Base-by-base conservation (phyloP, 2,113 vertebrate genomes). In the Riparia riparia region DNA sequence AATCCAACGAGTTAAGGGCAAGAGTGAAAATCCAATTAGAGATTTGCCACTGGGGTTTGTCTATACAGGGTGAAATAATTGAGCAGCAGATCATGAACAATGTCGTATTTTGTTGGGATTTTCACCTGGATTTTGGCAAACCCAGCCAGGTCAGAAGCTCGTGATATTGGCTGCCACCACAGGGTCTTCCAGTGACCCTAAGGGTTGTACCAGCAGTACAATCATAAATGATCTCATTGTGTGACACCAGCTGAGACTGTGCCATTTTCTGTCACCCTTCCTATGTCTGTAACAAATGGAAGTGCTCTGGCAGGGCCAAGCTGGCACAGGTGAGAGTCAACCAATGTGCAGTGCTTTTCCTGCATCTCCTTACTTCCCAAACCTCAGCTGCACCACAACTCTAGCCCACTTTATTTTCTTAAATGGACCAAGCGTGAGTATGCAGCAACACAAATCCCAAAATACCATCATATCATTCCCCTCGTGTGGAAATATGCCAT, bases 111-210 rank as follows among this genome's bases (percentile, higher is more conserved):
- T 49, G 61, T 9, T 39, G 51, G 17, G 34, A 69, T 56, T 42
- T 56, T 58, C 61, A 58, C 26, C n/a, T 1, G 14, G 19, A 34
- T 60, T 60, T 53, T 41, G 54, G 54, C 69, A 82, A n/a, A 8
- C 29, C 20, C 70, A 34, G 28, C 39, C 69, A 53, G 44, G 56
- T 21, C n/a, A 53, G 61, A 73, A 51, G 21, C 14, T 12, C 6
- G 1, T 0, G 5, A 12, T 42, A 14, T 3, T 1, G 4, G 54
- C 49, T 72, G 34, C 50, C 20, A 17, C 13, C 22, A 25, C 28
- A 42, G 28, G 51, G 42, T 14, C 16, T 66, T 19, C 24, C 28
- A 10, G 34, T n/a, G 60, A 58, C 39, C 42, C 49, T 4, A 15
- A 61, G 29, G 24, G 58, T 17, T 53, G 11, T 13, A 21, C 24